A percentile compares a stretch with the other conserved stretches of the same genome.
These are phyloP conservation scores for Hirudinaria manillensis DNA, from an alignment of 2,888 invertebrate genomes.

Conservation along the genomic window DNA sequence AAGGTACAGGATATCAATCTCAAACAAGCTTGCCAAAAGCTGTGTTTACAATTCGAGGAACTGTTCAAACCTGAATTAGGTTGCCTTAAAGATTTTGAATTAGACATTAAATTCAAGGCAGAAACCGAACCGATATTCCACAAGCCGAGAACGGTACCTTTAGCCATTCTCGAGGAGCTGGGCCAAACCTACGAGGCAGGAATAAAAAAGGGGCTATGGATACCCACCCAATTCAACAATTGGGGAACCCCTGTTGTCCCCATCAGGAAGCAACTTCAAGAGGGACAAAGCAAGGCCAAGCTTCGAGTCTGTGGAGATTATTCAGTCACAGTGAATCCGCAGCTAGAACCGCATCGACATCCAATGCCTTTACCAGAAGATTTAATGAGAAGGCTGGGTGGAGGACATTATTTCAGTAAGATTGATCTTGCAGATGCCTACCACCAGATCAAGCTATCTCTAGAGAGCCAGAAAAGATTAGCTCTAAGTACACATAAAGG, in stretches of 20 bases:
- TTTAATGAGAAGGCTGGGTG: neutral
- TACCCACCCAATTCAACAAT: neutral
- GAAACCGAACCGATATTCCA: neutral
- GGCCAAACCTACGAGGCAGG: neutral
- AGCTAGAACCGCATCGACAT: neutral
- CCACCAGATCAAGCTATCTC: neutral
- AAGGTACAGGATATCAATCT: neutral
- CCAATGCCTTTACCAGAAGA: conserved; percentile 7
- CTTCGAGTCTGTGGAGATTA: too few species aligned
- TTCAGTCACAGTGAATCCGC: neutral
- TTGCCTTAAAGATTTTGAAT: conserved; percentile 5
- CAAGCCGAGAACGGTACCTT: neutral
- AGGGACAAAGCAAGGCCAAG: too few species aligned
- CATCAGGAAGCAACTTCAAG: neutral
- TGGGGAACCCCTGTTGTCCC: conserved; percentile 5
- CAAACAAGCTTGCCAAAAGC: neutral
- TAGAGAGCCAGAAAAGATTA: neutral
- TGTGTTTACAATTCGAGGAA: neutral
- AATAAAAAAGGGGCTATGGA: neutral
- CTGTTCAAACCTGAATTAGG: neutral
- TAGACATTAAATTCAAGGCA: neutral
- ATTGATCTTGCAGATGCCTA: conserved; percentile 13
- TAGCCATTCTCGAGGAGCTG: too few species aligned
- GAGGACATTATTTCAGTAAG: neutral
- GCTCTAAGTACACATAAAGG: conserved; percentile 14